phyloP scores from a whole-genome alignment of 2,797 vertebrate species.

The Molossus molossus region DNA sequence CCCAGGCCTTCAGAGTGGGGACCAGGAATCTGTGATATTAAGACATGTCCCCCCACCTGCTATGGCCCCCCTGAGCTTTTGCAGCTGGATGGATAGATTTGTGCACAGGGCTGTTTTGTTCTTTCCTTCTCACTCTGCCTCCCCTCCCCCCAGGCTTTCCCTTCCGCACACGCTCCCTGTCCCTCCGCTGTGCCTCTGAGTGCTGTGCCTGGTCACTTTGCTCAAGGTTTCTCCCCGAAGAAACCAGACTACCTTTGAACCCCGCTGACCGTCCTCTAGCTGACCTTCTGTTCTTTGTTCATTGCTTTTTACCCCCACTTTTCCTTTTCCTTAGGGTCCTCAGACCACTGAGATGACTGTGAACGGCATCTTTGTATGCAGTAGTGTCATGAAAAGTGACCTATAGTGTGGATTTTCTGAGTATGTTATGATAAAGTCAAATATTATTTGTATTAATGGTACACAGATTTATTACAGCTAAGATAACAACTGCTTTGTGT shows the following conservation, averaged over 20 bases:
- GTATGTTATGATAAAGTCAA: background rate
- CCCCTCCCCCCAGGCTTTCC: background rate
- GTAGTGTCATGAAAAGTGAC: conserved; percentile 2
- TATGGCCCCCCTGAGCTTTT: background rate
- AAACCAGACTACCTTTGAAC: background rate
- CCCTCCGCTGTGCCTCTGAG: background rate
- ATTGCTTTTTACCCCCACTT: background rate
- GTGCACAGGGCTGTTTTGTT: background rate
- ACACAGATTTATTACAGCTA: background rate
- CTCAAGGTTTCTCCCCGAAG: background rate
- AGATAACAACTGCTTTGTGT: conserved; percentile 23
- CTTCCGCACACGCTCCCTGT: background rate
- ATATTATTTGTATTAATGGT: conserved; percentile 20
- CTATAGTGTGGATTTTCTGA: background rate
- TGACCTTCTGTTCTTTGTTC: background rate
- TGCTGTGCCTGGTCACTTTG: background rate
- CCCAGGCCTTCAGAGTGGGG: background rate
- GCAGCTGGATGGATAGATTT: background rate
- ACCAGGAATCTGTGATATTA: background rate
- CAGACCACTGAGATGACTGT: background rate
- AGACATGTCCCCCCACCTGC: background rate
- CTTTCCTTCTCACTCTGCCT: background rate
- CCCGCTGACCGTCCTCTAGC: background rate
- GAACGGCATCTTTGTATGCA: background rate
- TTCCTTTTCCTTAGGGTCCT: conserved; percentile 41